phyloP scores from a whole-genome alignment of 2,888 invertebrate species.

The Torymus tubicola region DNA sequence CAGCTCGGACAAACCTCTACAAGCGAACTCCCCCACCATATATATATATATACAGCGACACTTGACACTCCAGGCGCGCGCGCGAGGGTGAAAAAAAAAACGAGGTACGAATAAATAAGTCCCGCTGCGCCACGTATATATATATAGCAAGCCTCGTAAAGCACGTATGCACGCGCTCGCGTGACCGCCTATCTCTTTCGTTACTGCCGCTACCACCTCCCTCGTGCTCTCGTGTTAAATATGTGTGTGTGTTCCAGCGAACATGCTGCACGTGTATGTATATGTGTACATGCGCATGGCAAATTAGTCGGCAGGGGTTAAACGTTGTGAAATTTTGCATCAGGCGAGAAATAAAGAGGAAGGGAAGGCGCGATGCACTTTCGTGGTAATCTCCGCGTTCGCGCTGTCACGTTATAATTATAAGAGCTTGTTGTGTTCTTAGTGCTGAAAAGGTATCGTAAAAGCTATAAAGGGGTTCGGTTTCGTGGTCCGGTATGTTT shows the following conservation, averaged over 20 bases:
- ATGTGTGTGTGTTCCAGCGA: too few relatives aligned
- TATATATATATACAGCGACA: too few relatives aligned
- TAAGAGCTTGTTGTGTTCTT: too few relatives aligned
- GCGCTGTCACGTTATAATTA: neutral
- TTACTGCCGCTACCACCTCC: neutral
- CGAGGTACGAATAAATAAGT: neutral
- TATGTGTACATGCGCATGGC: neutral
- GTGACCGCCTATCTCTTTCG: conserved; percentile 23
- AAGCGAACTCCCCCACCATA: too few relatives aligned
- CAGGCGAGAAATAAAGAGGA: neutral
- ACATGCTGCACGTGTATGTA: too few relatives aligned
- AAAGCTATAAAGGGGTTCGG: too few relatives aligned
- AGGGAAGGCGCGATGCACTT: neutral
- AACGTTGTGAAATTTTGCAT: conserved; percentile 30
- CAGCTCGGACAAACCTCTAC: too few relatives aligned
- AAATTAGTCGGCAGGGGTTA: conserved; percentile 34
- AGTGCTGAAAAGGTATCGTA: too few relatives aligned
- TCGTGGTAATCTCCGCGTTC: neutral
- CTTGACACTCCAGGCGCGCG: too few relatives aligned
- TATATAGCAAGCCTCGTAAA: neutral
- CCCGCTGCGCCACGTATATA: neutral
- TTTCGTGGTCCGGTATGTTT: too few relatives aligned
- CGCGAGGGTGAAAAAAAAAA: too few relatives aligned
- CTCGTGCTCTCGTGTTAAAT: too few relatives aligned
- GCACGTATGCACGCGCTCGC: neutral